Evolutionary conservation across 1,140 invertebrate genomes (phyloP).

Genomic region (Pseudomyrmex concolor): DNA sequence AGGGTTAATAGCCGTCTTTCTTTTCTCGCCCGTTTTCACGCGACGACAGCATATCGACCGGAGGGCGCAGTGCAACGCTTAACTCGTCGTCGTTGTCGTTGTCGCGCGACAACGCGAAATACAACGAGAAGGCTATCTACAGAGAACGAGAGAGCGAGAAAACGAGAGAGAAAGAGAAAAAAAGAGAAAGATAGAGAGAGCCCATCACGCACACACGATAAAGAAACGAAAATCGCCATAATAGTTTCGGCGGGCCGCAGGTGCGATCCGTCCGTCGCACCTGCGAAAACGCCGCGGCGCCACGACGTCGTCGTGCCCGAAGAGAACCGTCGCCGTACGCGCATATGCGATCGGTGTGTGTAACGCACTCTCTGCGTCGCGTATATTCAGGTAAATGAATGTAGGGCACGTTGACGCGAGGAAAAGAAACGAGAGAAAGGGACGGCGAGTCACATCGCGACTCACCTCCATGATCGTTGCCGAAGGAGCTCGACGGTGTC

Average conservation of each 20-base stretch:
- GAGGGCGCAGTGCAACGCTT: constrained; percentile 50
- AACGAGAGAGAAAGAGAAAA: too few species aligned
- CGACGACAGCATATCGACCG: constrained; percentile 37
- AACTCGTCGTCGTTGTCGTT: constrained; percentile 16
- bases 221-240: constrained; percentile 70
- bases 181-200: neutral
- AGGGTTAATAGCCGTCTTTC: constrained; percentile 44
- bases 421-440: constrained; percentile 40
- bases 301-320: neutral
- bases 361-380: too few species aligned
- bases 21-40: constrained; percentile 39
- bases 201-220: constrained; percentile 20
- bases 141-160: too few species aligned
- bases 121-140: neutral
- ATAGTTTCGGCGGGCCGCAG: constrained; percentile 69
- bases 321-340: neutral
- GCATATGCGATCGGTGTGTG: neutral
- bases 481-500: constrained; percentile 79
- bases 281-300: neutral
- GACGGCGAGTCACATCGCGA: constrained; percentile 19
- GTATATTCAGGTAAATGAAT: too few species aligned
- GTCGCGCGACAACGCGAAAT: neutral
- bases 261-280: constrained; percentile 55
- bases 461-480: constrained; percentile 83
- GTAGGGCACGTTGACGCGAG: too few species aligned